Base-by-base conservation (phyloP, 2,113 vertebrate species). In the Macroglossus sobrinus region DNA sequence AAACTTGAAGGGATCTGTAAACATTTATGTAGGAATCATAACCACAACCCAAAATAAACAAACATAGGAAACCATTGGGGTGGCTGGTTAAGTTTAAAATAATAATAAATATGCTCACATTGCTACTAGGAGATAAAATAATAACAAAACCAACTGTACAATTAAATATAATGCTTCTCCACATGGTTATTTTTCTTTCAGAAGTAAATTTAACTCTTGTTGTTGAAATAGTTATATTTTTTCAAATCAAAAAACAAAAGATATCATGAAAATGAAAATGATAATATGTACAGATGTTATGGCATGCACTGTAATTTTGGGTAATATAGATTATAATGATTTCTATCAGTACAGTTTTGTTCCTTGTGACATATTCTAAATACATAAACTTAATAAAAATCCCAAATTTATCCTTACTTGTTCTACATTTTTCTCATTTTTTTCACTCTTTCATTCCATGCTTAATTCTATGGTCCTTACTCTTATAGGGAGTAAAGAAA, bases 11-110 rank as follows among this genome's bases (percentile, higher is more conserved):
- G 95, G 74, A 76, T 93, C 91, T 97, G 87, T 95, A 97, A 98
- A 97, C 76, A 95, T 96, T 98, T 97, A 95, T 87, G 81, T 95
- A 96, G 96, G 69, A 97, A 85, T 97, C 91, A 96, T 97, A 98
- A 88, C 95, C 93, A 59, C 96, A 98, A 75, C 94, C 96, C 81
- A 96, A 78, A 94, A 95, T 69, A 97, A 95, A 87, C 91, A 98
- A 98, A 76, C 81, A 96, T 79, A 95, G 69, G 12, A 84, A 97
- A 97, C 81, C 80, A 94, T 57, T 79, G 93, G 87, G 86, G 75
- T 97, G 95, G 26, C 79, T 97, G 87, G 95, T 79, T 86, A 89
- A 95, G 92, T 76, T 94, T 98, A 91, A 97, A 94, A 98, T 74
- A 96, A 98, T 94, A 97, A 94, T 96, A 97, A 97, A 89, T 93